Evolutionary conservation across 2,888 invertebrate genomes (phyloP).

Genomic region (Aelia acuminata): DNA sequence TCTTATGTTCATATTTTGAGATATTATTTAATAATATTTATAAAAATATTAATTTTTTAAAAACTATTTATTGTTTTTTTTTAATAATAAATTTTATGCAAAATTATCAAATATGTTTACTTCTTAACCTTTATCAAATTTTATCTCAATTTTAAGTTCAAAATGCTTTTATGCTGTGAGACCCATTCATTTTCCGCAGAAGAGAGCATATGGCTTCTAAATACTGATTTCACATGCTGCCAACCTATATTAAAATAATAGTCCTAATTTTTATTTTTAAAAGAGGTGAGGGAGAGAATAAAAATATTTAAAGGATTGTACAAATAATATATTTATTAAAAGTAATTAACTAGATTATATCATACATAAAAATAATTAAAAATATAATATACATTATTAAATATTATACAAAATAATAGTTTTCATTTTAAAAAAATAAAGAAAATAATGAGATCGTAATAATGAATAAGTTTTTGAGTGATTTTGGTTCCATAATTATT

Average conservation of each 20-base stretch:
- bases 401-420: neutral
- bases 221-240: neutral
- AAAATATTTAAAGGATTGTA: neutral
- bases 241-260: neutral
- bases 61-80: constrained; percentile 17
- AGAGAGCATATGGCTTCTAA: neutral
- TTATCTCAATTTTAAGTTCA: neutral
- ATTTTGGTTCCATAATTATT: neutral
- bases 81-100: neutral
- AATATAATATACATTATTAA: neutral
- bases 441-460: neutral
- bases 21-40: neutral
- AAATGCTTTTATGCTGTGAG: too few species aligned
- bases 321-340: neutral
- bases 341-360: neutral
- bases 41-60: neutral
- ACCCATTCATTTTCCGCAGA: too few species aligned
- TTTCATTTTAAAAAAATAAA: neutral
- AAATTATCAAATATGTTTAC: neutral
- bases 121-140: neutral
- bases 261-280: neutral
- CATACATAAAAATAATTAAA: neutral
- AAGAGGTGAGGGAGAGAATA: neutral
- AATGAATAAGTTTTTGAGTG: neutral
- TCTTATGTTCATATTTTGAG: neutral